These are phyloP conservation scores for Daboia siamensis DNA, from an alignment of 2,113 vertebrate genomes.

Conservation along the genomic window DNA sequence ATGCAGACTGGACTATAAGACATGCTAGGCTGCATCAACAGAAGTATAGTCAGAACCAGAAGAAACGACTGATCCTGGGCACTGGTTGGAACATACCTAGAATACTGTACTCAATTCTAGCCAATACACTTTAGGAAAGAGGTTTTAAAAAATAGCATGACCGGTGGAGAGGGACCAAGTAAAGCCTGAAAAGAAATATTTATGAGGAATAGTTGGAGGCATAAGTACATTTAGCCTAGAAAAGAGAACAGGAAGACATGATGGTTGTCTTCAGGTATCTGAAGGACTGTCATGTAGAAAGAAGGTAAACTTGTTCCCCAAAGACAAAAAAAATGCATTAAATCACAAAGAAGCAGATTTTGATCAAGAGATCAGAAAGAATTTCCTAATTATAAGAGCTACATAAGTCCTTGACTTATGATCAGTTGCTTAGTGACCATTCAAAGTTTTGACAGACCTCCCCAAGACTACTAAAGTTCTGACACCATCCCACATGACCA, in stretches of 20 bases:
- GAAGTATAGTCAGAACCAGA: background rate
- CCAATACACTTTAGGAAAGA: background rate
- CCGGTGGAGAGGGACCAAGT: background rate
- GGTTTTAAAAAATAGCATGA: background rate
- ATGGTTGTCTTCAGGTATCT: background rate
- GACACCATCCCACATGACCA: background rate
- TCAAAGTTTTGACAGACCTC: background rate
- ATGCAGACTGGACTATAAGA: background rate
- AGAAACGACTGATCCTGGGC: background rate
- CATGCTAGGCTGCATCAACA: too few species aligned
- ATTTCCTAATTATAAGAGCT: background rate
- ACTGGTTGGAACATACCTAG: background rate
- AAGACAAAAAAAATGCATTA: background rate
- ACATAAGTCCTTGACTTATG: background rate
- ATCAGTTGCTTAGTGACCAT: background rate
- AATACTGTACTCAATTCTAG: background rate
- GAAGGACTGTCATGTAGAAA: background rate
- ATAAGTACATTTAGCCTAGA: background rate
- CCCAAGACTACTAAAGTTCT: too few species aligned
- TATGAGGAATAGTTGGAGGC: background rate
- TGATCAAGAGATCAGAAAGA: background rate
- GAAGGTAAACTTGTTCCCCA: background rate
- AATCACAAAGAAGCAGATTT: background rate
- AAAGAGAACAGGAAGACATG: background rate
- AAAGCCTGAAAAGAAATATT: background rate